Evolutionary conservation across 2,888 invertebrate species (phyloP).

Genomic region (Disparrhopalites patrizii): DNA sequence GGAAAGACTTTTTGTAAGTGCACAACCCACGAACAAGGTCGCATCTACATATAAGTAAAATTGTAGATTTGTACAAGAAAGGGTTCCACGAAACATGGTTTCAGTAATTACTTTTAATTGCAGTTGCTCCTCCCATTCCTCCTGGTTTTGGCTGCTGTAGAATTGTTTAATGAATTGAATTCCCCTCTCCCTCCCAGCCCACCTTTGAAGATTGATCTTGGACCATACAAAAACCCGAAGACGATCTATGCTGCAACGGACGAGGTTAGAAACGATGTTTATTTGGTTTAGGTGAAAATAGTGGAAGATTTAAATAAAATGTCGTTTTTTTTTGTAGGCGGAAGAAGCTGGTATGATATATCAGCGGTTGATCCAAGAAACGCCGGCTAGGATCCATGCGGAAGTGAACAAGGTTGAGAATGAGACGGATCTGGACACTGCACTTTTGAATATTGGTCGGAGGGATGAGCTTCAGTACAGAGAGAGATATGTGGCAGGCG

Average conservation of each 20-base stretch:
- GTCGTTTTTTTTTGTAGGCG: background rate
- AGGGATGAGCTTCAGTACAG: slow-evolving; percentile 39
- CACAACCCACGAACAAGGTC: no score
- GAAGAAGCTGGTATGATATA: background rate
- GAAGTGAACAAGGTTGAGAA: slow-evolving; percentile 14
- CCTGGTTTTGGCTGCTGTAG: slow-evolving; percentile 39
- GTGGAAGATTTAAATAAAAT: background rate
- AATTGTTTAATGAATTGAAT: slow-evolving; percentile 37
- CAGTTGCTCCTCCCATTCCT: slow-evolving; percentile 24
- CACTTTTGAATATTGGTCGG: slow-evolving; percentile 22
- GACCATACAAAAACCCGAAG: slow-evolving; percentile 38
- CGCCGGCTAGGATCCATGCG: background rate
- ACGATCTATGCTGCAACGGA: slow-evolving; percentile 33
- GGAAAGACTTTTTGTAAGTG: no score
- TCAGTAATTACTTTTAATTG: no score
- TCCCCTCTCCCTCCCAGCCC: slow-evolving; percentile 31
- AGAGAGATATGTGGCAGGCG: slow-evolving; percentile 42
- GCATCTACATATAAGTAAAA: no score
- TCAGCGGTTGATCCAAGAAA: background rate
- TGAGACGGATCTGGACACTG: slow-evolving; percentile 20
- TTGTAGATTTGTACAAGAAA: no score
- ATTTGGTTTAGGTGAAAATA: background rate
- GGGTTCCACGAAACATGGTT: no score
- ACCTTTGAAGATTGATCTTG: slow-evolving; percentile 36
- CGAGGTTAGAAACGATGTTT: slow-evolving; percentile 32